Evolutionary conservation across 2,888 invertebrate genomes (phyloP).

Genomic region (Drosophila melanosoma): DNA sequence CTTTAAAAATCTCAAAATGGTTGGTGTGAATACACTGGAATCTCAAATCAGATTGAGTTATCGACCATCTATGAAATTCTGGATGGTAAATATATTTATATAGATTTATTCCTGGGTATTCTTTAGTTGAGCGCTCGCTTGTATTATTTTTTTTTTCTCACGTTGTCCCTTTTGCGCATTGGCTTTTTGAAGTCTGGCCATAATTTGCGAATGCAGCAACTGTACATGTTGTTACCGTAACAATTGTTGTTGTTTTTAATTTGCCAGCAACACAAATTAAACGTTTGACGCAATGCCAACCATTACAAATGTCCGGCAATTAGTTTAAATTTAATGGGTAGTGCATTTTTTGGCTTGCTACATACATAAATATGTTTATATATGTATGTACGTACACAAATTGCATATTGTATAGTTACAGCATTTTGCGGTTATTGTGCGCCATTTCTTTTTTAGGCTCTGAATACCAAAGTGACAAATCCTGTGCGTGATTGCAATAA

Average conservation of each 20-base stretch:
- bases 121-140: background rate
- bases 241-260: conserved; percentile 43
- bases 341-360: conserved; percentile 34
- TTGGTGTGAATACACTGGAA: background rate
- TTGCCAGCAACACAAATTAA: conserved; percentile 69
- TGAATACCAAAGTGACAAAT: conserved; percentile 64
- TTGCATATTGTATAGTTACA: conserved; percentile 23
- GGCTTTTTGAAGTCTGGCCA: conserved; percentile 67
- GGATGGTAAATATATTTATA: background rate
- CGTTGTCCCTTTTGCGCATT: conserved; percentile 45
- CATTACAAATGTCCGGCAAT: conserved; percentile 77
- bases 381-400: background rate
- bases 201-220: conserved; percentile 68
- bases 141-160: conserved; percentile 35
- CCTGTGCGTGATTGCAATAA: conserved; percentile 77
- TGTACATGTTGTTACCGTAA: conserved; percentile 34
- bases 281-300: conserved; percentile 68
- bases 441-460: conserved; percentile 26
- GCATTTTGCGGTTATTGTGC: conserved; percentile 55
- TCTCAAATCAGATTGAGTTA: background rate
- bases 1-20: background rate
- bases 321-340: conserved; percentile 75
- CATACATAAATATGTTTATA: background rate
- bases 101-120: conserved; percentile 1
- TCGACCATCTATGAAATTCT: background rate